Percentiles rank a stretch among this genome's conserved stretches.
These are phyloP conservation scores for Tortricodes alternella DNA, from an alignment of 2,888 invertebrate genomes.

Conservation along the genomic window DNA sequence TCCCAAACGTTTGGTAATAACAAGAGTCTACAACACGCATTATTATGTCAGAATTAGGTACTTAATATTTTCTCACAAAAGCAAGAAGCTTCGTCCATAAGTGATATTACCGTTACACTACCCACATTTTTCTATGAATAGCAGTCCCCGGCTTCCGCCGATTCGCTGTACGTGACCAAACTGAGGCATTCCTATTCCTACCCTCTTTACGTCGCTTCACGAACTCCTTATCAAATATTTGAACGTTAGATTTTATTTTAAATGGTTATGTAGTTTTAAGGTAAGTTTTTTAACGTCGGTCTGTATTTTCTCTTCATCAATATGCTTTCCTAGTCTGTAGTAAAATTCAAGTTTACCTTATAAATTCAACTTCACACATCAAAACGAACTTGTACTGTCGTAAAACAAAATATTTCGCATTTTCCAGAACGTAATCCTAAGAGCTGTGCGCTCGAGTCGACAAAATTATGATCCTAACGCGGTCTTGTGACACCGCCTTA, in stretches of 20 bases:
- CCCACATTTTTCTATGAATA: conserved; percentile 25
- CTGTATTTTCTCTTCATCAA: too few species aligned
- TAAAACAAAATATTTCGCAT: conserved; percentile 14
- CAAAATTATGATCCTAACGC: conserved; percentile 50
- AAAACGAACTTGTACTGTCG: neutral
- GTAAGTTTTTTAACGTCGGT: too few species aligned
- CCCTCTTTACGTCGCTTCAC: conserved; percentile 3
- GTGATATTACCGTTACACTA: conserved; percentile 8
- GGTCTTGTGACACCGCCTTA: conserved; percentile 52
- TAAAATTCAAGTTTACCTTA: neutral
- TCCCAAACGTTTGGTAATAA: too few species aligned
- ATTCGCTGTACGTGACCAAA: conserved; percentile 27
- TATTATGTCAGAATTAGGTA: neutral
- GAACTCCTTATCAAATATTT: conserved; percentile 25
- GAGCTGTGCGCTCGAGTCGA: conserved; percentile 10
- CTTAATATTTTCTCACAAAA: neutral
- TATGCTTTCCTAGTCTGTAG: too few species aligned
- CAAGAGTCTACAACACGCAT: too few species aligned
- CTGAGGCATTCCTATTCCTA: conserved; percentile 4
- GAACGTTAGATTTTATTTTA: conserved; percentile 11
- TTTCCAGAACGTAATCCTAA: neutral
- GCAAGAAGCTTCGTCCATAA: conserved; percentile 1
- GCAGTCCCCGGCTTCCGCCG: conserved; percentile 8
- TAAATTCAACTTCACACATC: neutral
- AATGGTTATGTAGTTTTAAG: neutral